phyloP scores from a whole-genome alignment of 2,888 invertebrate genomes.

The Lasioglossum figueresi region DNA sequence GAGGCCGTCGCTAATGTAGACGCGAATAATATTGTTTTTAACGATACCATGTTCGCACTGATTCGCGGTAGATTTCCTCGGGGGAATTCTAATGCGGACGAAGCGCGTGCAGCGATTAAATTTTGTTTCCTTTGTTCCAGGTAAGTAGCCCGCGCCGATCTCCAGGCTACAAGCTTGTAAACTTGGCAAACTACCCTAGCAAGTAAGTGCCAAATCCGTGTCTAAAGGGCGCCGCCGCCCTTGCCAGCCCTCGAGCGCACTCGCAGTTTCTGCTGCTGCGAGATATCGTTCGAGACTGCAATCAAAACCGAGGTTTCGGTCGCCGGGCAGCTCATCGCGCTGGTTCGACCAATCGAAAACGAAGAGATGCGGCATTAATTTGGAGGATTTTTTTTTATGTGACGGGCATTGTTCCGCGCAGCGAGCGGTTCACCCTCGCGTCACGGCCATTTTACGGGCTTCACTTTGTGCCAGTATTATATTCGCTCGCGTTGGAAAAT shows the following conservation, averaged over 20 bases:
- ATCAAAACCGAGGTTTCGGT: background rate
- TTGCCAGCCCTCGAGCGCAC: conserved; percentile 25
- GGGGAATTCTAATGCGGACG: background rate
- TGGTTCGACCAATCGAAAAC: conserved; percentile 35
- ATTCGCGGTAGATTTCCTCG: background rate
- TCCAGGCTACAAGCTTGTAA: conserved; percentile 28
- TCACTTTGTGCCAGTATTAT: conserved; percentile 53
- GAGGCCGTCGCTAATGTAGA: too few relatives aligned
- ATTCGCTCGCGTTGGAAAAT: conserved; percentile 61
- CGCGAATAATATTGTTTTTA: background rate
- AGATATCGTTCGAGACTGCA: background rate
- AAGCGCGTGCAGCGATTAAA: conserved; percentile 32
- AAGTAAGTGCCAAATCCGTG: conserved; percentile 54
- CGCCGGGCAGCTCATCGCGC: background rate
- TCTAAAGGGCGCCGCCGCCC: background rate
- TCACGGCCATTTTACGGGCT: conserved; percentile 50
- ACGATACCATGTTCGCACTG: too few relatives aligned
- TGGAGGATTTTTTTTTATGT: conserved; percentile 54
- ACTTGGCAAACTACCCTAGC: conserved; percentile 9
- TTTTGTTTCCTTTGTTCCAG: conserved; percentile 69
- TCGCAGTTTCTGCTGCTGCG: background rate
- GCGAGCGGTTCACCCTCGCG: conserved; percentile 39
- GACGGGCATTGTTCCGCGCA: conserved; percentile 51
- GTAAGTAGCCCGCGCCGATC: conserved; percentile 66
- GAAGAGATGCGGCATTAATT: conserved; percentile 49